Conservation (phyloP, 2,113 vertebrate species). For the Lepisosteus oculatus region DNA sequence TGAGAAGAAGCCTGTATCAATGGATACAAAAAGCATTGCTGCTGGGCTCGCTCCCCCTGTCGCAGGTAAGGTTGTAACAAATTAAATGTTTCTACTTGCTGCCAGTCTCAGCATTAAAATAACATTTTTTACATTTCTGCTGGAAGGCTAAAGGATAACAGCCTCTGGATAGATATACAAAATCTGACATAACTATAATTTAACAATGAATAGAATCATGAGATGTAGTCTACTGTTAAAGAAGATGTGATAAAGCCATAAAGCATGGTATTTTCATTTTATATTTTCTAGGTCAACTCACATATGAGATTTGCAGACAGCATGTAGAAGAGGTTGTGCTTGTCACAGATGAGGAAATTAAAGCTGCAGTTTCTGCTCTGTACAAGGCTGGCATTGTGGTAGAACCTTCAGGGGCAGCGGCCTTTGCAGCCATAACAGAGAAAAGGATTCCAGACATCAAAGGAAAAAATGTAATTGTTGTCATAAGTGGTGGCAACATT, state of each 20-base stretch:
- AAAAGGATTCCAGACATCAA: conserved; percentile 54
- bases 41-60: conserved; percentile 67
- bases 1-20: conserved; percentile 62
- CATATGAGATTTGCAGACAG: conserved; percentile 57
- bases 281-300: conserved; percentile 47
- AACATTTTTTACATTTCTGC: not conserved
- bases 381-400: conserved; percentile 62
- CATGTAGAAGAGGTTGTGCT: conserved; percentile 62
- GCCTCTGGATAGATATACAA: not conserved
- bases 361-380: conserved; percentile 53
- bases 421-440: conserved; percentile 58
- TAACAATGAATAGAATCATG: too few relatives aligned
- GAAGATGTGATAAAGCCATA: too few relatives aligned
- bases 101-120: not conserved
- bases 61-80: conserved; percentile 49
- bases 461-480: conserved; percentile 53
- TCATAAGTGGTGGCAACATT: conserved; percentile 67
- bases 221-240: too few relatives aligned
- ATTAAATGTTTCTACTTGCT: not conserved
- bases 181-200: too few relatives aligned
- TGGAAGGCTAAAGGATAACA: not conserved
- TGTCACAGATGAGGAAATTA: conserved; percentile 64
- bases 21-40: conserved; percentile 66
- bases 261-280: too few relatives aligned
- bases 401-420: conserved; percentile 63